These are phyloP conservation scores for Rhinolophus ferrumequinum DNA, from an alignment of 2,113 vertebrate species.

Conservation along the genomic window DNA sequence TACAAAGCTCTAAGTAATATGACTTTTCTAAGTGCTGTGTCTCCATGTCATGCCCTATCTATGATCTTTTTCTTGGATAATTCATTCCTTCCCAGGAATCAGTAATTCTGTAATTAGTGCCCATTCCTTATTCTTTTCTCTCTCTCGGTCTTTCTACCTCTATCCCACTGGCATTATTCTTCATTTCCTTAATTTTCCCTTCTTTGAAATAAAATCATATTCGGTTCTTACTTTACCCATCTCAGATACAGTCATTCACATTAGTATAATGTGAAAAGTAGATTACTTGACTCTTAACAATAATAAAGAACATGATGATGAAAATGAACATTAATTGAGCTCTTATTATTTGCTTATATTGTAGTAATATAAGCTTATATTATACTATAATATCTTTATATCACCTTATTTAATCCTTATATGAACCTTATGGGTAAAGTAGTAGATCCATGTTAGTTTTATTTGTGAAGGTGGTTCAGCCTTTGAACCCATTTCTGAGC, in stretches of 20 bases:
- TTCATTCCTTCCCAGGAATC: background rate
- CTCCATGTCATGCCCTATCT: background rate
- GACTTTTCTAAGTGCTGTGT: background rate
- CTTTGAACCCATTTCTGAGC: background rate
- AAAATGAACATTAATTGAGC: background rate
- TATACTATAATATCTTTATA: background rate
- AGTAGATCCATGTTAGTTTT: background rate
- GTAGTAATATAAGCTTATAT: background rate
- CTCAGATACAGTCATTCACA: background rate
- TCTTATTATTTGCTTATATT: background rate
- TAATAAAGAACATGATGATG: background rate
- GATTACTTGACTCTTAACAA: background rate
- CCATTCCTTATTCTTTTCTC: background rate
- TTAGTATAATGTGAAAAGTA: background rate
- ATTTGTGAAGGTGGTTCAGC: background rate
- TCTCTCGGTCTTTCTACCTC: background rate
- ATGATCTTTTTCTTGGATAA: background rate
- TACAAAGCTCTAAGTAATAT: background rate
- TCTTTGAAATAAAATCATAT: slow-evolving; percentile 7
- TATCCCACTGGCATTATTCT: background rate
- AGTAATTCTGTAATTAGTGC: background rate
- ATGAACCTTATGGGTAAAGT: background rate
- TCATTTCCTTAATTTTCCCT: background rate
- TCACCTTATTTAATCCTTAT: background rate
- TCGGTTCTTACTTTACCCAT: background rate